These are phyloP conservation scores for Drepana arcuata DNA, from an alignment of 1,140 invertebrate genomes.

Conservation along the genomic window DNA sequence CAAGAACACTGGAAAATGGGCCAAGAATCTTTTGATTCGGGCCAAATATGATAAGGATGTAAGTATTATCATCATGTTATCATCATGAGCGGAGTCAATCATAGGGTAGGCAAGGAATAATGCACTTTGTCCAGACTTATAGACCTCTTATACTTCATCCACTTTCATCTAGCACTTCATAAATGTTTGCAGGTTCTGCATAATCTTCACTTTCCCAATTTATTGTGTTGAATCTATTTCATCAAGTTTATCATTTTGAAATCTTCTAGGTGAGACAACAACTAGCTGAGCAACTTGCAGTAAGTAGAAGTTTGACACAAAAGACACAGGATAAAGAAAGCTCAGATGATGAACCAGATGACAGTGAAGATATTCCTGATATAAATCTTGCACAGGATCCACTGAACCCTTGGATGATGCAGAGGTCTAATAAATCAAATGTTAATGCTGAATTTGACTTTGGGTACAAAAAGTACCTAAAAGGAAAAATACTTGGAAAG, in stretches of 20 bases:
- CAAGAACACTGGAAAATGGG: slow-evolving; percentile 95
- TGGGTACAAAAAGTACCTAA: slow-evolving; percentile 82
- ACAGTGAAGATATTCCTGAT: slow-evolving; percentile 53
- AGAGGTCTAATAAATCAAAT: slow-evolving; percentile 45
- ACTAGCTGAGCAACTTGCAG: slow-evolving; percentile 87
- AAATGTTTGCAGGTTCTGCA: too few relatives aligned
- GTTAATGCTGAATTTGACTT: slow-evolving; percentile 76
- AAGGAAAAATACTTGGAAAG: slow-evolving; percentile 63
- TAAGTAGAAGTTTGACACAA: slow-evolving; percentile 87
- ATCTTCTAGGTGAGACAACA: slow-evolving; percentile 80
- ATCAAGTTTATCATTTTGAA: too few relatives aligned
- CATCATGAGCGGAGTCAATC: too few relatives aligned
- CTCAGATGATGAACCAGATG: slow-evolving; percentile 53
- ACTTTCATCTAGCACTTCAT: too few relatives aligned
- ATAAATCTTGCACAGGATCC: slow-evolving; percentile 60
- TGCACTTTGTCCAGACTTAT: too few relatives aligned
- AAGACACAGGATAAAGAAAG: slow-evolving; percentile 78
- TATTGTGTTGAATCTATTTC: too few relatives aligned
- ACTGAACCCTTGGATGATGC: slow-evolving; percentile 82
- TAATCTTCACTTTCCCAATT: too few relatives aligned
- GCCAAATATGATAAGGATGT: slow-evolving; percentile 96
- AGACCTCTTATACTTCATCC: too few relatives aligned
- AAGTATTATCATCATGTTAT: too few relatives aligned
- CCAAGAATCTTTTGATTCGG: slow-evolving; percentile 86
- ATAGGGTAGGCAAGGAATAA: too few relatives aligned